Evolutionary conservation across 2,113 vertebrate genomes (phyloP).

Genomic region (Pelobates fuscus): DNA sequence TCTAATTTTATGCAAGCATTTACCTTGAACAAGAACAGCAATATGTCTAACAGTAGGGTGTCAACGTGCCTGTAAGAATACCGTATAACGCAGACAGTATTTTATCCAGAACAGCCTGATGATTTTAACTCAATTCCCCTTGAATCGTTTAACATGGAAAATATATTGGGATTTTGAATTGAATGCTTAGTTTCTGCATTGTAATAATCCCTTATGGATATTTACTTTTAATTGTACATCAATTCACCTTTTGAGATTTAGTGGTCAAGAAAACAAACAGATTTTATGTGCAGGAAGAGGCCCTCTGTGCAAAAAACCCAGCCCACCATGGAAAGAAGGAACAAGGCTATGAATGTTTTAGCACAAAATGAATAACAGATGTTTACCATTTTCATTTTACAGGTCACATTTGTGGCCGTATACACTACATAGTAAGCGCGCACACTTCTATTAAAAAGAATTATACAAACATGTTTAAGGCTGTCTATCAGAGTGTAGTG

Average conservation of each 20-base stretch:
- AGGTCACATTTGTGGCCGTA: slow-evolving; percentile 38
- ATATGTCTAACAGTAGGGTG: too few relatives aligned
- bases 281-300: slow-evolving; percentile 37
- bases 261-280: slow-evolving; percentile 20
- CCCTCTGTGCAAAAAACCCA: slow-evolving; percentile 16
- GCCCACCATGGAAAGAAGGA: slow-evolving; percentile 24
- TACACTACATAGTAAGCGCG: slow-evolving; percentile 4
- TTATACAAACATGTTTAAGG: slow-evolving; percentile 38
- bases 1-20: too few relatives aligned
- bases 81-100: too few relatives aligned
- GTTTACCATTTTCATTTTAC: slow-evolving; percentile 32
- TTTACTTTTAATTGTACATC: slow-evolving; percentile 29
- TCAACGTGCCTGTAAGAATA: too few relatives aligned
- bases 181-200: slow-evolving; percentile 11
- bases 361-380: slow-evolving; percentile 41
- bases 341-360: slow-evolving; percentile 17
- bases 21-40: too few relatives aligned
- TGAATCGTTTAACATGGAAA: slow-evolving; percentile 20
- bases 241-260: slow-evolving; percentile 32
- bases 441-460: slow-evolving; percentile 34
- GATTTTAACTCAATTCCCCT: too few relatives aligned
- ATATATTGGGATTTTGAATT: slow-evolving; percentile 13
- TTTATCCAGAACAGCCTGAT: too few relatives aligned
- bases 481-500: slow-evolving; percentile 29
- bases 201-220: slow-evolving; percentile 18